Evolutionary conservation across 2,888 invertebrate genomes (phyloP).

Genomic region (Crepidodera aurea): DNA sequence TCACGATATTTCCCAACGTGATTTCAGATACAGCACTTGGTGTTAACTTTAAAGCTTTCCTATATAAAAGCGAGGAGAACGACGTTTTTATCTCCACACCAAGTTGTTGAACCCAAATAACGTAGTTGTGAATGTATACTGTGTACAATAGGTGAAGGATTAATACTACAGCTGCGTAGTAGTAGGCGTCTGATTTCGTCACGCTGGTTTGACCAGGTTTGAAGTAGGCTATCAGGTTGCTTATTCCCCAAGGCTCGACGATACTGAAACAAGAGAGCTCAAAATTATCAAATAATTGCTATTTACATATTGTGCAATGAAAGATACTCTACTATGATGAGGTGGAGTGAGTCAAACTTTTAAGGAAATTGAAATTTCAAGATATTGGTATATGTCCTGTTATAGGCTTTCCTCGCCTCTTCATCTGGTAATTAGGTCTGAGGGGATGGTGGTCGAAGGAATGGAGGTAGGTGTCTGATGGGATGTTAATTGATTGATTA

Average conservation of each 20-base stretch:
- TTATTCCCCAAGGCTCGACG: slow-evolving; percentile 69
- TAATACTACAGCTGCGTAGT: slow-evolving; percentile 77
- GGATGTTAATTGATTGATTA: no score
- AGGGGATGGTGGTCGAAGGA: no score
- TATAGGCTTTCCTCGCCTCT: no score
- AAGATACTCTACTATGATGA: no score
- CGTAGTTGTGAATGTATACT: slow-evolving; percentile 76
- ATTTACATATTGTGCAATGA: no score
- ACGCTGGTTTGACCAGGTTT: slow-evolving; percentile 63
- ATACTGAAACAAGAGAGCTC: slow-evolving; percentile 30
- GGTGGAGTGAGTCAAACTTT: no score
- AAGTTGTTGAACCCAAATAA: slow-evolving; percentile 81
- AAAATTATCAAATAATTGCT: no score
- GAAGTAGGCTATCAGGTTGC: slow-evolving; percentile 72
- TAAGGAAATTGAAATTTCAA: no score
- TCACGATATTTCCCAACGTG: slow-evolving; percentile 77
- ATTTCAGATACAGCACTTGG: slow-evolving; percentile 72
- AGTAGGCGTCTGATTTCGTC: slow-evolving; percentile 69
- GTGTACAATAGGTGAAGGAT: slow-evolving; percentile 75
- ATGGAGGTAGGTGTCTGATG: no score
- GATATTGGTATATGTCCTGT: no score
- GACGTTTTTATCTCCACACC: slow-evolving; percentile 85
- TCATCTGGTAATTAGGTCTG: no score
- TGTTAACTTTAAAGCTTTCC: slow-evolving; percentile 66
- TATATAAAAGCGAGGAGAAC: slow-evolving; percentile 82